Conservation (phyloP, 2,797 vertebrate genomes). For the Bradypodion ventrale region DNA sequence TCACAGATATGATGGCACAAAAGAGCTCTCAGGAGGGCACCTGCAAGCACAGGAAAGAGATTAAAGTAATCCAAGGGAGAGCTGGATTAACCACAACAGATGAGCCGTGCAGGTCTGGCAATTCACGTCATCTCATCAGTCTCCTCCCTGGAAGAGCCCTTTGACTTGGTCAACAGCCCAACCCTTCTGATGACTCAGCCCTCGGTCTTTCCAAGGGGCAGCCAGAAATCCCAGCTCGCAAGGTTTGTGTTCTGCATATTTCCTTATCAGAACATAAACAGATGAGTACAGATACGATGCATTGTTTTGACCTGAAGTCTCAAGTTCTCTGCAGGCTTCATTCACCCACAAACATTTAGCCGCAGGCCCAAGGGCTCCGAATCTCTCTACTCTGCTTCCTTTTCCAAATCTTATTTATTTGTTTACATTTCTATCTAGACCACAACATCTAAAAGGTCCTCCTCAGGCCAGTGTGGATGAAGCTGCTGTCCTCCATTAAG, state of each 20-base stretch:
- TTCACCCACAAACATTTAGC: neutral
- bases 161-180: neutral
- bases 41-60: neutral
- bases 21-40: neutral
- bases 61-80: constrained; percentile 1
- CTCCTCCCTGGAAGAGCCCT: neutral
- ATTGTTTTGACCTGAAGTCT: neutral
- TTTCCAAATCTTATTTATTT: too few relatives aligned
- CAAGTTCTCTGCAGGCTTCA: neutral
- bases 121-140: neutral
- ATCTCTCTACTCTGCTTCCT: neutral
- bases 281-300: neutral
- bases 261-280: neutral
- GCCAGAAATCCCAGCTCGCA: neutral
- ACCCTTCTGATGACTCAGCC: neutral
- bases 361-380: neutral
- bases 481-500: too few relatives aligned
- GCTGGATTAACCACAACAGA: neutral
- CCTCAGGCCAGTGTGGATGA: too few relatives aligned
- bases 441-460: too few relatives aligned
- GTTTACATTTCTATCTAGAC: too few relatives aligned
- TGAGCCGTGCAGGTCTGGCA: neutral
- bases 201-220: constrained; percentile 2
- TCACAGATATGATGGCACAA: neutral
- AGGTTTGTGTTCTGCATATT: neutral